Conservation (phyloP, 2,888 invertebrate genomes). For the Spodoptera picta region DNA sequence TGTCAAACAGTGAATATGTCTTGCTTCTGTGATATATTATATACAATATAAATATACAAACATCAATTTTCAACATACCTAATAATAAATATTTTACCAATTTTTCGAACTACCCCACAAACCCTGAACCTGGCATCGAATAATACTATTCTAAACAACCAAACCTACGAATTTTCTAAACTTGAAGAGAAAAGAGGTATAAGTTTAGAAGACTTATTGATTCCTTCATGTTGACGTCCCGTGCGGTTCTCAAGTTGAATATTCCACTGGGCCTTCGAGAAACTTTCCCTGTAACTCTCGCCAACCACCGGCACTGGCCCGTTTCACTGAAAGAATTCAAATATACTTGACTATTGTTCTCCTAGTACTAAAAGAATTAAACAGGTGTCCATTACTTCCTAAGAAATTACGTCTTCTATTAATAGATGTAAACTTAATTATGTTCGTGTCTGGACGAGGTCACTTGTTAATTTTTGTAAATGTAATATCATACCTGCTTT, state of each 20-base stretch:
- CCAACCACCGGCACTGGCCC: constrained; percentile 44
- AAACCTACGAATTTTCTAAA: no score
- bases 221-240: constrained; percentile 57
- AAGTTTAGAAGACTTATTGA: constrained; percentile 52
- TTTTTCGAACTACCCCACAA: no score
- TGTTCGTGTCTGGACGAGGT: no score
- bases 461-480: no score
- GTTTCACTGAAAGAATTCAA: constrained; percentile 61
- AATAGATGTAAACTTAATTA: constrained; percentile 3
- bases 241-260: constrained; percentile 70
- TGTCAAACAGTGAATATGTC: no score
- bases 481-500: no score
- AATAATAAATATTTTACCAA: no score
- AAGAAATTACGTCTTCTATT: neutral
- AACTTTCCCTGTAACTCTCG: constrained; percentile 66
- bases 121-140: no score
- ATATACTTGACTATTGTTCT: constrained; percentile 66
- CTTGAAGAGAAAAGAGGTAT: neutral
- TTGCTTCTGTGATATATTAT: no score
- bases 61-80: no score
- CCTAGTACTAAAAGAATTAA: constrained; percentile 40
- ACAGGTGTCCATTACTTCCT: constrained; percentile 7
- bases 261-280: constrained; percentile 66
- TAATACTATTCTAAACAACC: no score
- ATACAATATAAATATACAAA: no score